phyloP scores from a whole-genome alignment of 2,797 vertebrate species.

The Trematomus bernacchii region DNA sequence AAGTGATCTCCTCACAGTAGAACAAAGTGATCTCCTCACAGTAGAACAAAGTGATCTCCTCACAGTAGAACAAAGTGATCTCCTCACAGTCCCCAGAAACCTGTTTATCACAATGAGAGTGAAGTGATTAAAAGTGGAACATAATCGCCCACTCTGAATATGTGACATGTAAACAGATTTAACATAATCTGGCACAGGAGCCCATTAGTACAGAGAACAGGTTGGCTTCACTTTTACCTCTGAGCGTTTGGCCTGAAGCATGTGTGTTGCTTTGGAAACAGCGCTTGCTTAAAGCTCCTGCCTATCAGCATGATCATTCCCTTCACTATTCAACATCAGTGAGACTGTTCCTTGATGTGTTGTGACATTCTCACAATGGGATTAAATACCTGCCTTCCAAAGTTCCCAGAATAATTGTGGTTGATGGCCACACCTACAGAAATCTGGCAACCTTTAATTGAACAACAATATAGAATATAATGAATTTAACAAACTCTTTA shows the following conservation, averaged over 20 bases:
- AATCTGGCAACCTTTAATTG: not conserved
- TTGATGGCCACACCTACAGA: not conserved
- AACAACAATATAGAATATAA: not conserved
- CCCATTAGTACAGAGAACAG: not conserved
- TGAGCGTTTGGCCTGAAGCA: not conserved
- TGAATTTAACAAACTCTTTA: not conserved
- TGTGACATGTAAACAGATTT: conserved; percentile 31
- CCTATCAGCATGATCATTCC: not conserved
- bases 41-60: too few species aligned
- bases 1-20: too few species aligned
- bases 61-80: not conserved
- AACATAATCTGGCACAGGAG: conserved; percentile 3
- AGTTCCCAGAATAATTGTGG: not conserved
- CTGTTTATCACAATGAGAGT: conserved; percentile 33
- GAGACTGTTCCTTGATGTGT: not conserved
- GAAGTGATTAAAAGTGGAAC: conserved; percentile 28
- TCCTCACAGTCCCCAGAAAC: conserved; percentile 34
- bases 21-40: too few species aligned
- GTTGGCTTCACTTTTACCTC: conserved; percentile 5
- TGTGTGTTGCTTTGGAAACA: not conserved
- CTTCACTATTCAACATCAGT: not conserved
- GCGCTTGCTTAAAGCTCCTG: too few species aligned
- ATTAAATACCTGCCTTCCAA: not conserved
- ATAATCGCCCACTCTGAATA: conserved; percentile 3
- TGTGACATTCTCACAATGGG: not conserved